Evolutionary conservation across 2,888 invertebrate genomes (phyloP), one percentile per base, ranked within the genome.

Genomic region (Cyclophora punctaria): DNA sequence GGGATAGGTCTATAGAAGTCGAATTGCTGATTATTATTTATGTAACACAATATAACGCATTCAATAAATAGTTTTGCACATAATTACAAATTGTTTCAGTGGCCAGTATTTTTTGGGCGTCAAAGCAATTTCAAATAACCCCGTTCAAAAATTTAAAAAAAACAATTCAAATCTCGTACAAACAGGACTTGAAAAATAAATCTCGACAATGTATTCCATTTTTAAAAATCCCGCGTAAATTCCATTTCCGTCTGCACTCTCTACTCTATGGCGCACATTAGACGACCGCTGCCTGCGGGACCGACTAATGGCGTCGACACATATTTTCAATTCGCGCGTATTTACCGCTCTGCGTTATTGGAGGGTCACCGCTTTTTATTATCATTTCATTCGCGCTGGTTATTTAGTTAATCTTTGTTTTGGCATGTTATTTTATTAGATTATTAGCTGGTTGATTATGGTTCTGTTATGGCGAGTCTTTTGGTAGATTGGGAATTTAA

Each of bases 271-370:
- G 3, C 45, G 41, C 47, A 63, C 71, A 73, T 76, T 78, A 76
- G 71, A 67, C 64, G 54, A 53, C 54, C 60, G 59, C 59, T 60
- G 68, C 78, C 76, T 74, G 62, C 70, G 79, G 78, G 78, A 78
- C 54, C 43, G 37, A 59, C 74, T 80, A 81, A 80, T 81, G 80
- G 78, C 61, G 52, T 65, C 71, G 62, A 79, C 81, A 79, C 78
- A 80, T 77, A 80, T 78, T 80, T 77, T 75, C 78, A 79, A 81
- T 80, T 78, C 78, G 70, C 75, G 70, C 68, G 64, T 65, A 61
- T 66, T 62, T 70, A 67, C 66, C 52, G 58, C 60, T 64, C 63
- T 62, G 65, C 63, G 70, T 58, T 64, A 66, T 67, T 70, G 44
- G 45, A 47, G 48, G 48, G 48, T 44, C 46, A 40, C 44, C 34